A percentile compares a stretch with the other conserved stretches of the same genome.
Conservation (phyloP, 1,140 invertebrate species). For the Trichonephila inaurata region DNA sequence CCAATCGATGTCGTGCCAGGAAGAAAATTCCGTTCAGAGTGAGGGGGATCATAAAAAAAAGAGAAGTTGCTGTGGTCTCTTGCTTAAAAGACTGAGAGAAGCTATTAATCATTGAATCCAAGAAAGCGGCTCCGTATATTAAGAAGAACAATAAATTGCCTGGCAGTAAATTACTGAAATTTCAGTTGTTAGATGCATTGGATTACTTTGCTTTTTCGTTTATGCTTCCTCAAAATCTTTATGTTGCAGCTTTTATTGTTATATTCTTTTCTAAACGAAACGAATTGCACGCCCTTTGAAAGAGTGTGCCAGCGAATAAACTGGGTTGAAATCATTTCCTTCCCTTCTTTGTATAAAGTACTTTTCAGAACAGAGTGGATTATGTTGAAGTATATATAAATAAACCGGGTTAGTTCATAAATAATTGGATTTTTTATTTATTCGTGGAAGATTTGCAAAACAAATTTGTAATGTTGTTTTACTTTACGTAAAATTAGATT, state of each 20-base stretch:
- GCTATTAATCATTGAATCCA: conserved; percentile 75
- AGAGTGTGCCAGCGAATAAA: neutral
- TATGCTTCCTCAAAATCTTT: conserved; percentile 26
- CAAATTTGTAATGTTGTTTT: too few species aligned
- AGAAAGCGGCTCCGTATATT: conserved; percentile 71
- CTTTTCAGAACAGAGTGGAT: neutral
- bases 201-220: conserved; percentile 43
- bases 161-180: conserved; percentile 66
- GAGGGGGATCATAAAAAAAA: conserved; percentile 42
- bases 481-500: too few species aligned
- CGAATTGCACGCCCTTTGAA: conserved; percentile 12
- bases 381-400: too few species aligned
- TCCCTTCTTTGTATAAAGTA: neutral
- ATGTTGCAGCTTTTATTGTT: conserved; percentile 4
- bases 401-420: too few species aligned
- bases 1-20: conserved; percentile 69
- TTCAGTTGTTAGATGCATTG: conserved; percentile 64
- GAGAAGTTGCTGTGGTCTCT: conserved; percentile 34
- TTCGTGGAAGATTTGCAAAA: too few species aligned
- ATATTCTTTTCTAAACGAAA: neutral
- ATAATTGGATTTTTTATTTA: too few species aligned
- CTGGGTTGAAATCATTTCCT: neutral
- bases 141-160: conserved; percentile 74
- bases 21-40: conserved; percentile 43
- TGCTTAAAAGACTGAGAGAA: conserved; percentile 59